These are phyloP conservation scores for Diarsia mendica DNA, from an alignment of 2,888 invertebrate species.

Conservation along the genomic window DNA sequence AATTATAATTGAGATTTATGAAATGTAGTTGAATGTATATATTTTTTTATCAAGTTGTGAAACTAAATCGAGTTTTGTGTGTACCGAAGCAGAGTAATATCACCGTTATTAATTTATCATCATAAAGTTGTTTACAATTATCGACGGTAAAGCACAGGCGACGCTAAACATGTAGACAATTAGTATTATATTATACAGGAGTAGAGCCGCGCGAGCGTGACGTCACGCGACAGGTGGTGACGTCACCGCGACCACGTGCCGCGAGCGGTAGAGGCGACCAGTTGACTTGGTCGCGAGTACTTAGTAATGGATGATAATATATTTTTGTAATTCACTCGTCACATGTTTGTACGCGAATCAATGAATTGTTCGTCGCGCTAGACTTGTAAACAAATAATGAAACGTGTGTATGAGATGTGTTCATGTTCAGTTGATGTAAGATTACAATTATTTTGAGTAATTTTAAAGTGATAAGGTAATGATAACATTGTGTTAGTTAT, in stretches of 20 bases:
- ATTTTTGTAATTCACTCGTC: conserved; percentile 54
- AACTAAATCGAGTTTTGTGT: conserved; percentile 43
- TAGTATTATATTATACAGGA: conserved; percentile 18
- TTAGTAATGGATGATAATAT: conserved; percentile 54
- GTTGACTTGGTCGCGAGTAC: conserved; percentile 31
- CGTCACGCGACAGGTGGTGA: background rate
- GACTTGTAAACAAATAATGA: conserved; percentile 25
- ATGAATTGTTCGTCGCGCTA: conserved; percentile 34
- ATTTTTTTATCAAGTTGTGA: conserved; percentile 40
- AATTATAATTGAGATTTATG: conserved; percentile 34
- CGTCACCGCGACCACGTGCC: background rate
- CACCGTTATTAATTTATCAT: conserved; percentile 18
- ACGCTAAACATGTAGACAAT: conserved; percentile 15
- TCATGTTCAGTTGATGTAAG: conserved; percentile 41
- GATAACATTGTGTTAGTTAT: conserved; percentile 64
- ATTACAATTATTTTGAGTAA: conserved; percentile 52
- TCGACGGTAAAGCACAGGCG: background rate
- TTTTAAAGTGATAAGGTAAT: conserved; percentile 51
- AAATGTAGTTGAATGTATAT: conserved; percentile 45
- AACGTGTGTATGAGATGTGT: conserved; percentile 55
- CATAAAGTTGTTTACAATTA: conserved; percentile 3
- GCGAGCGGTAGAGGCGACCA: background rate
- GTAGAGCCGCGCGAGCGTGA: background rate
- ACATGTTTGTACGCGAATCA: conserved; percentile 30
- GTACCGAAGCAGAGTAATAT: conserved; percentile 12